Percentiles rank a stretch among this genome's conserved stretches.
Evolutionary conservation across 2,113 vertebrate species (phyloP).

Genomic region (Pachyramphus minor): DNA sequence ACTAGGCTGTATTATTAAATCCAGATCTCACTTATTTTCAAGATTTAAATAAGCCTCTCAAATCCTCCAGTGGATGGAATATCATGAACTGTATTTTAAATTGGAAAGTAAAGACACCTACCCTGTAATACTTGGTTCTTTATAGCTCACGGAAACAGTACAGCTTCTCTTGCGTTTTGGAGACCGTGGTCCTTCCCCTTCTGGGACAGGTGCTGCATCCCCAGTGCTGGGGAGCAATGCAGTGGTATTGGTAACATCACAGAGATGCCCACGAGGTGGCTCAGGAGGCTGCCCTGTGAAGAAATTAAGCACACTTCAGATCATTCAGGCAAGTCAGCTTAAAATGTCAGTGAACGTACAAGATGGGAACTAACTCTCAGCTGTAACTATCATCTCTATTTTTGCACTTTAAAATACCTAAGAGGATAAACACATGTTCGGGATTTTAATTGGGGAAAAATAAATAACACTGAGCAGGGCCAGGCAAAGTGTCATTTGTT

Average conservation of each 20-base stretch:
- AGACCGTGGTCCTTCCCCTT: slow-evolving; percentile 20
- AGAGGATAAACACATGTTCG: neutral
- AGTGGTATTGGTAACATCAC: slow-evolving; percentile 86
- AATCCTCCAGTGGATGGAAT: neutral
- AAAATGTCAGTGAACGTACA: neutral
- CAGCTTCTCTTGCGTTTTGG: slow-evolving; percentile 77
- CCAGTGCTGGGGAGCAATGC: slow-evolving; percentile 23
- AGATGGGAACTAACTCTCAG: neutral
- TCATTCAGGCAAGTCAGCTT: neutral
- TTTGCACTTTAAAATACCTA: neutral
- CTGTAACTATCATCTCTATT: neutral
- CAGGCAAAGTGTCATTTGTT: neutral
- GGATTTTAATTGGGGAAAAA: neutral
- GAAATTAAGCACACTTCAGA: neutral
- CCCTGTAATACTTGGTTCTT: slow-evolving; percentile 82
- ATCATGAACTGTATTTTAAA: neutral
- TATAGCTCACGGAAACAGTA: slow-evolving; percentile 80
- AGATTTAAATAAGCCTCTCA: neutral
- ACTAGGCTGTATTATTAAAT: too few relatives aligned
- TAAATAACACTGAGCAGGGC: neutral
- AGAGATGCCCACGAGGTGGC: slow-evolving; percentile 73
- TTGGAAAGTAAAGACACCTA: slow-evolving; percentile 53
- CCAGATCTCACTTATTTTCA: neutral
- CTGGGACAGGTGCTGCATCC: neutral
- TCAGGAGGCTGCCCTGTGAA: slow-evolving; percentile 45